Percentiles rank a stretch among this genome's conserved stretches.
Evolutionary conservation across 2,113 vertebrate species (phyloP).

Genomic region (Tachysurus fulvidraco): DNA sequence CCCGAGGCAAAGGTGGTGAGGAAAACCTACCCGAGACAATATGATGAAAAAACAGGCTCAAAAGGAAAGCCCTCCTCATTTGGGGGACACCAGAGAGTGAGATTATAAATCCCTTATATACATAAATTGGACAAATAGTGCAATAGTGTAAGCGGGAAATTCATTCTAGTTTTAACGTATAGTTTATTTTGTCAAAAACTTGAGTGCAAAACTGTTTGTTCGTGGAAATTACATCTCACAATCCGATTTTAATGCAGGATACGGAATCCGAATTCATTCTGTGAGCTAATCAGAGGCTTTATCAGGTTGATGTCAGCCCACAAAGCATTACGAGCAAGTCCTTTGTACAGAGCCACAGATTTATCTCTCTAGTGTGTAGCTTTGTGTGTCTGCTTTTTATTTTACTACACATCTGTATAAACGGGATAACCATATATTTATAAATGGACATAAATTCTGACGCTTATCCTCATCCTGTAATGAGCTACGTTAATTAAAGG

Average conservation of each 20-base stretch:
- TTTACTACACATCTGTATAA: not conserved
- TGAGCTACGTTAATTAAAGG: slow-evolving; percentile 17
- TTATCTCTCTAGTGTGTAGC: not conserved
- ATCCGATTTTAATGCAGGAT: not conserved
- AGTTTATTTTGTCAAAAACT: too few species aligned
- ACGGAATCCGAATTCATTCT: not conserved
- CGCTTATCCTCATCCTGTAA: not conserved
- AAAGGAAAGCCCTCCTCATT: too few species aligned
- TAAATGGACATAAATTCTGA: not conserved
- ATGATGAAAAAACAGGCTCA: too few species aligned
- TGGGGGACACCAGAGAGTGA: too few species aligned
- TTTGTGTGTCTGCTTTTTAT: not conserved
- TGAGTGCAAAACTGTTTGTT: too few species aligned
- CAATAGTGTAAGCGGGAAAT: too few species aligned
- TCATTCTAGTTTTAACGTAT: too few species aligned
- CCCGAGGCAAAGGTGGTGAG: too few species aligned
- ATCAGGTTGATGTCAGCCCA: not conserved
- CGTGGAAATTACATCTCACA: not conserved
- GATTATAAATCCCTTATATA: too few species aligned
- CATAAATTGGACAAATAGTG: too few species aligned
- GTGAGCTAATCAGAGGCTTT: not conserved
- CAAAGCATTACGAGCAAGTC: not conserved
- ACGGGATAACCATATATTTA: not conserved
- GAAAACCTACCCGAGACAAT: too few species aligned
- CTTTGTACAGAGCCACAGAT: not conserved